Evolutionary conservation across 2,888 invertebrate genomes (phyloP), one percentile per base, ranked within the genome.

Genomic region (Athrips mouffetella): DNA sequence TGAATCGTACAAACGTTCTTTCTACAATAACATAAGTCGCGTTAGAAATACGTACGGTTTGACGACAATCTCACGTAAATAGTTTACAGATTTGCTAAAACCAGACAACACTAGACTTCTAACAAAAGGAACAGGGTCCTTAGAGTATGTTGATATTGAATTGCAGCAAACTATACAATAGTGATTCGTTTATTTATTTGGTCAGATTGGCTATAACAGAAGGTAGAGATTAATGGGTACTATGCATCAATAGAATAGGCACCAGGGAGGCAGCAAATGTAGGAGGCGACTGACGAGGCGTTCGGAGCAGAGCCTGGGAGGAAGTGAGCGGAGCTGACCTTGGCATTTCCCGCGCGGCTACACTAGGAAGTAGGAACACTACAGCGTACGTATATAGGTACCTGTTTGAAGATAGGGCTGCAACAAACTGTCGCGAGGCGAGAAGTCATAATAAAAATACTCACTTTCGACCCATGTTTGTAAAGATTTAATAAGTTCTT

Each of bases 321-420:
- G 86, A 87, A 87, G 86, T 86, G 83, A 87, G 70, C 76, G 87
- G 79, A 58, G 59, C 58, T 65, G 80, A 63, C 87, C 87, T 86
- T 87, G 87, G 84, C 87, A 87, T 87, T 87, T 83, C 74, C 76
- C 70, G 67, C 73, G 67, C 67, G 66, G 64, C 63, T 59, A 66
- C 70, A 80, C 76, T 66, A 81, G 79, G 78, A 79, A 79, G 73
- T 76, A 64, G 67, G 66, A 70, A 64, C 58, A 57, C 51, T 52
- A 50, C 49, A 50, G 49, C 54, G 51, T 47, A 52, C 55, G 53
- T 18, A 2, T 8, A 6, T 16, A 35, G 18, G 10, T 35, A 15
- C 27, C 2, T 5, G 3, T 27, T 2, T 27, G 27, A 10, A 6
- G 7, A 35, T 18, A 35, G 18, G 35, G 35, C 35, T 35, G 27